Percentiles rank a stretch among this genome's conserved stretches.
These are phyloP conservation scores for Catostylus mosaicus DNA, from an alignment of 30 jellyfish, hydroid and myxozoan genomes.

Conservation along the genomic window DNA sequence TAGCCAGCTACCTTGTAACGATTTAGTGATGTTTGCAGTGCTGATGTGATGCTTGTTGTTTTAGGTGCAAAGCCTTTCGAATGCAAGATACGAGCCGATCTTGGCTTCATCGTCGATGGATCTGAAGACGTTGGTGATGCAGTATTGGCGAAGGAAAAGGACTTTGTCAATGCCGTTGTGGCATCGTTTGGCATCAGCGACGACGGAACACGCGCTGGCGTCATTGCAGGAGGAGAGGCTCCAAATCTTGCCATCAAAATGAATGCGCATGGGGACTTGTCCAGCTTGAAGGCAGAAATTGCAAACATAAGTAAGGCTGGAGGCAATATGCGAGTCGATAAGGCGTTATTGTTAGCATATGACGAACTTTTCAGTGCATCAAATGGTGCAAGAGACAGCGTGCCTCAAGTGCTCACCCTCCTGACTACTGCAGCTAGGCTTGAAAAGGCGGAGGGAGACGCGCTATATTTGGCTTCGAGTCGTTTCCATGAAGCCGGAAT, in stretches of 20 bases:
- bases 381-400: slow-evolving; percentile 61
- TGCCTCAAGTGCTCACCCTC: slow-evolving; percentile 47
- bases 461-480: slow-evolving; percentile 19
- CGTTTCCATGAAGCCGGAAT: slow-evolving; percentile 51
- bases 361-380: slow-evolving; percentile 16
- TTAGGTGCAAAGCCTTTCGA: slow-evolving; percentile 18
- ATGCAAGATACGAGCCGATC: slow-evolving; percentile 26
- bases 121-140: slow-evolving; percentile 1
- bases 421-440: slow-evolving; percentile 41
- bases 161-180: slow-evolving; percentile 22
- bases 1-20: too few species aligned
- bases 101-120: slow-evolving; percentile 30
- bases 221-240: slow-evolving; percentile 13
- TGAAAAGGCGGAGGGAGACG: slow-evolving; percentile 15
- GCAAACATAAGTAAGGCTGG: background rate
- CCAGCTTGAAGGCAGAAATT: slow-evolving; percentile 33
- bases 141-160: slow-evolving; percentile 9
- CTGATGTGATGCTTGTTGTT: too few species aligned
- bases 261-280: slow-evolving; percentile 9
- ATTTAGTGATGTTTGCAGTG: too few species aligned
- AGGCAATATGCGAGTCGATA: slow-evolving; percentile 30
- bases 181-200: slow-evolving; percentile 9
- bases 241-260: slow-evolving; percentile 11
- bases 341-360: slow-evolving; percentile 30
- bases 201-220: slow-evolving; percentile 43